Percentiles rank a stretch among this genome's conserved stretches.
Conservation (phyloP, 2,888 invertebrate species). For the Nomada ferruginata region DNA sequence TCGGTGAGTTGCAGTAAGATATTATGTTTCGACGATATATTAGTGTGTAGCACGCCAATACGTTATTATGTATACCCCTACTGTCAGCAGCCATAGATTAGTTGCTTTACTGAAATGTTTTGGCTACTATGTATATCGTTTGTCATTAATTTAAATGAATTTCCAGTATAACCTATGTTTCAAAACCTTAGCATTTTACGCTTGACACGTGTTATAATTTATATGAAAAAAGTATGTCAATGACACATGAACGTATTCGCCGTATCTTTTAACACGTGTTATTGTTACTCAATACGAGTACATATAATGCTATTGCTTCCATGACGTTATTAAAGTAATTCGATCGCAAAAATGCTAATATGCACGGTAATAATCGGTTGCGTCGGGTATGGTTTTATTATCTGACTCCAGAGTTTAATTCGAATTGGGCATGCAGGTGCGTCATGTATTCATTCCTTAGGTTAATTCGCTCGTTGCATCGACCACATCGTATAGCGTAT, state of each 20-base stretch:
- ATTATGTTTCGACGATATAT: background rate
- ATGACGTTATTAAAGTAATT: background rate
- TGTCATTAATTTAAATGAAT: background rate
- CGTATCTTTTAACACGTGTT: background rate
- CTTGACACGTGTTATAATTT: background rate
- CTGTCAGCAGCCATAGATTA: background rate
- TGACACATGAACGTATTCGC: background rate
- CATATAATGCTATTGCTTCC: too few species aligned
- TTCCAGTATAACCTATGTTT: background rate
- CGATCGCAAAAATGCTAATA: background rate
- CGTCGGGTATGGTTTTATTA: background rate
- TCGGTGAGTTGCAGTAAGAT: constrained; percentile 30
- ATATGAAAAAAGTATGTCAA: too few species aligned
- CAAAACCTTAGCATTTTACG: background rate
- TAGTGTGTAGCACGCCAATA: too few species aligned
- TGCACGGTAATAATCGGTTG: background rate
- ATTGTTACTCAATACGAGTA: background rate
- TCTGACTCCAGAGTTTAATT: background rate
- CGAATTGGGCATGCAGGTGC: constrained; percentile 6
- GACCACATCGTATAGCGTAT: background rate
- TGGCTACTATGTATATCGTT: background rate
- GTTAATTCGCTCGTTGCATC: background rate
- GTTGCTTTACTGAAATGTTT: background rate
- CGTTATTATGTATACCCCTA: too few species aligned
- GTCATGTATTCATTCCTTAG: constrained; percentile 6